phyloP scores from a whole-genome alignment of 2,113 vertebrate species.

The Bombycilla garrulus region DNA sequence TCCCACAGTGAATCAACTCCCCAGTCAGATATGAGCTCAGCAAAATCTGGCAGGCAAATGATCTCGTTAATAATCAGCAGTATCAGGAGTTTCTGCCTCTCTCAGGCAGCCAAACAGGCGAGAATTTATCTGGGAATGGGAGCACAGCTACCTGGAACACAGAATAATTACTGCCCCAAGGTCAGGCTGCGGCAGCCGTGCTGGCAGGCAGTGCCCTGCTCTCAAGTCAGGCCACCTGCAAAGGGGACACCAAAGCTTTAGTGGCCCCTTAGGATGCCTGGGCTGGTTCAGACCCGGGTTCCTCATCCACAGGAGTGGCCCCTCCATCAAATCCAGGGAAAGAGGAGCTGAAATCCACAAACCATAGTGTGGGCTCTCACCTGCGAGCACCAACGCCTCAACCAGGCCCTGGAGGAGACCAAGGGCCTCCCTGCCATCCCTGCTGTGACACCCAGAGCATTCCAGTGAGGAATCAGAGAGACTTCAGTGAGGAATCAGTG shows the following conservation, averaged over 20 bases:
- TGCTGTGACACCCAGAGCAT: neutral
- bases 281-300: neutral
- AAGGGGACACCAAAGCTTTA: neutral
- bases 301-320: neutral
- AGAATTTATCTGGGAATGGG: neutral
- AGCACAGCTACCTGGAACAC: neutral
- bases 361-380: neutral
- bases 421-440: neutral
- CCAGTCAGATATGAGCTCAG: conserved; percentile 56
- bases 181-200: neutral
- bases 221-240: neutral
- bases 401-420: neutral
- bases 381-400: neutral
- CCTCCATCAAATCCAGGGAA: neutral
- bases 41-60: conserved; percentile 58
- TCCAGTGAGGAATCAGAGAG: neutral
- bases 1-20: conserved; percentile 45
- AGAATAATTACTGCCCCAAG: neutral
- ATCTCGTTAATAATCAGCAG: conserved; percentile 64
- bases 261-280: neutral
- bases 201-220: neutral
- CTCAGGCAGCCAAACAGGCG: neutral
- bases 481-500: neutral
- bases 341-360: neutral
- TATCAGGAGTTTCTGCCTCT: conserved; percentile 19